Conservation (phyloP, 2,797 vertebrate species). For the Zenarchopterus dispar region DNA sequence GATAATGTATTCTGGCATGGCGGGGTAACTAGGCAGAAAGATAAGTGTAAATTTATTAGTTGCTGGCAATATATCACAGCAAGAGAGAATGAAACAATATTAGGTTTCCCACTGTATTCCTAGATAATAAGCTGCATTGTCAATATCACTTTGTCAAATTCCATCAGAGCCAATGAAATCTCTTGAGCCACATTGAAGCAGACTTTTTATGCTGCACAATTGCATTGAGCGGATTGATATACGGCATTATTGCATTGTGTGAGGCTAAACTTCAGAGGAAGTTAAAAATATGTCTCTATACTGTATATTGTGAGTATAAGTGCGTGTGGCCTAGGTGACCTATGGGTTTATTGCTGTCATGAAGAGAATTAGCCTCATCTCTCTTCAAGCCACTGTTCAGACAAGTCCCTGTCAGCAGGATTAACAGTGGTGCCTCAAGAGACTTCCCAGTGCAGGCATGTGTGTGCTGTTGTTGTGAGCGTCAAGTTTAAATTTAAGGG, state of each 20-base stretch:
- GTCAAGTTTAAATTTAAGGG: conserved; percentile 20
- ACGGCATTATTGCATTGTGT: conserved; percentile 46
- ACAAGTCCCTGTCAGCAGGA: conserved; percentile 67
- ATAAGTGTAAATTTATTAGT: conserved; percentile 55
- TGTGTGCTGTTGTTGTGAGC: conserved; percentile 15
- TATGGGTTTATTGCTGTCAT: conserved; percentile 55
- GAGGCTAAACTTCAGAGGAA: conserved; percentile 35
- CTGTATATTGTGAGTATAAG: conserved; percentile 10
- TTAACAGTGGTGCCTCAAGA: conserved; percentile 55
- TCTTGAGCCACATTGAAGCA: conserved; percentile 40
- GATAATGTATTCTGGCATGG: conserved; percentile 50
- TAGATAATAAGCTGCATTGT: conserved; percentile 56
- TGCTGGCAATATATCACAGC: conserved; percentile 57
- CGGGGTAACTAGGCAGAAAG: conserved; percentile 47
- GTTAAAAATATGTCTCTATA: conserved; percentile 21
- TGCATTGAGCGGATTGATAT: conserved; percentile 49
- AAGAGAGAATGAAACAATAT: conserved; percentile 63
- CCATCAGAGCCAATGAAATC: conserved; percentile 63
- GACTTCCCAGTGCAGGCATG: conserved; percentile 37
- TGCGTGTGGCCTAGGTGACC: conserved; percentile 45
- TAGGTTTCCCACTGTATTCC: conserved; percentile 61
- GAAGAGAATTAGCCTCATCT: conserved; percentile 68
- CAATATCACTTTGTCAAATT: conserved; percentile 69
- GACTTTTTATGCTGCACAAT: conserved; percentile 57
- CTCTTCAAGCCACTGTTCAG: conserved; percentile 62